Evolutionary conservation across 2,888 invertebrate genomes (phyloP).

Genomic region (Hanleya hanleyi): DNA sequence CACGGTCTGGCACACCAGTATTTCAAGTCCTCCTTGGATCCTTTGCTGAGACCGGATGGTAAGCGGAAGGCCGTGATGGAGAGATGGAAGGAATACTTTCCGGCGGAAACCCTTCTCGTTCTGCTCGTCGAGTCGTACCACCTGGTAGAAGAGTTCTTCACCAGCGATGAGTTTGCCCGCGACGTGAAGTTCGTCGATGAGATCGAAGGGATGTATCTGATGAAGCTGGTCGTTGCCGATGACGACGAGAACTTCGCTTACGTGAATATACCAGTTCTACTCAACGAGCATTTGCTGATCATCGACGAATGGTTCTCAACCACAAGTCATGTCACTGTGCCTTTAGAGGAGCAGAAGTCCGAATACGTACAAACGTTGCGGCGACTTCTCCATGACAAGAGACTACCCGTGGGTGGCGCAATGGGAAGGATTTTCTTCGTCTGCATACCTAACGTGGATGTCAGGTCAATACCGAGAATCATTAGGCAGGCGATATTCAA

Average conservation of each 20-base stretch:
- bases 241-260: background rate
- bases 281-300: background rate
- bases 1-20: background rate
- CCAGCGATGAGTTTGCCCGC: background rate
- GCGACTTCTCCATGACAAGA: background rate
- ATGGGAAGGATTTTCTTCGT: background rate
- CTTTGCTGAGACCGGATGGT: background rate
- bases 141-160: background rate
- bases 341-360: background rate
- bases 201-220: background rate
- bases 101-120: background rate
- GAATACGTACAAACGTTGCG: background rate
- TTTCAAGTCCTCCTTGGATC: background rate
- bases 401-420: background rate
- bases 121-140: background rate
- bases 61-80: background rate
- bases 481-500: background rate
- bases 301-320: background rate
- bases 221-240: background rate
- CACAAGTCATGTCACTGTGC: background rate
- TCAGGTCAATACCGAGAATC: background rate
- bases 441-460: background rate
- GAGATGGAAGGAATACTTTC: background rate
- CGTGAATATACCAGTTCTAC: background rate
- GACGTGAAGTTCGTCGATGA: background rate